Percentiles rank a stretch among this genome's conserved stretches.
These are phyloP conservation scores for Mus spretus DNA, from an alignment of 2,797 vertebrate species.

Conservation along the genomic window DNA sequence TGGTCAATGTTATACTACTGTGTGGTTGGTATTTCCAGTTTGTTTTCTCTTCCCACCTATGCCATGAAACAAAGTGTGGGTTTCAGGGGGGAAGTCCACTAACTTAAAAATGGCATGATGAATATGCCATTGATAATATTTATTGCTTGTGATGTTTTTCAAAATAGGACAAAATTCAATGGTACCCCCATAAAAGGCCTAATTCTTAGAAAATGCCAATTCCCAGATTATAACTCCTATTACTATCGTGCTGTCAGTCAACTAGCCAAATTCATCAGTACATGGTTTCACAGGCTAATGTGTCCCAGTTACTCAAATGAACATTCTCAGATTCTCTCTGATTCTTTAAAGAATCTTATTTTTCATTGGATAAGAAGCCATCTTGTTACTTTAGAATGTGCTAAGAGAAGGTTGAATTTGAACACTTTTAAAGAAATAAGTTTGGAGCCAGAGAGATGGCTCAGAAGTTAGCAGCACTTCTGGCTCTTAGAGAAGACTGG, in stretches of 20 bases:
- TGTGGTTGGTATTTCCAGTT: not conserved
- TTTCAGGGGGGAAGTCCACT: not conserved
- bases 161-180: not conserved
- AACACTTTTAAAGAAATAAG: constrained; percentile 33
- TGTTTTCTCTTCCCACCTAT: not conserved
- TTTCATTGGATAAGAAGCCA: constrained; percentile 27
- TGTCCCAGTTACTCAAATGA: constrained; percentile 18
- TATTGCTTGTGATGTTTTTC: constrained; percentile 5
- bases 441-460: not conserved
- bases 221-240: not conserved
- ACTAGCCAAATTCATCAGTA: constrained; percentile 1
- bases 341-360: constrained; percentile 40
- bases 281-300: not conserved
- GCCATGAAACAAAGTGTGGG: not conserved
- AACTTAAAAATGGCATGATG: constrained; percentile 26
- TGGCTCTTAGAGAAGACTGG: not conserved
- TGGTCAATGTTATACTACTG: not conserved
- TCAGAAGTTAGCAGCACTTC: not conserved
- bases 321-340: not conserved
- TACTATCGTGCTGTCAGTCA: not conserved
- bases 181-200: not conserved
- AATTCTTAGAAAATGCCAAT: constrained; percentile 19
- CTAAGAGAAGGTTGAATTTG: constrained; percentile 13
- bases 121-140: constrained; percentile 6
- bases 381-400: constrained; percentile 38